These are phyloP conservation scores for Typhlichthys eigenmanni DNA, from an alignment of 2,797 vertebrate species.

Conservation along the genomic window DNA sequence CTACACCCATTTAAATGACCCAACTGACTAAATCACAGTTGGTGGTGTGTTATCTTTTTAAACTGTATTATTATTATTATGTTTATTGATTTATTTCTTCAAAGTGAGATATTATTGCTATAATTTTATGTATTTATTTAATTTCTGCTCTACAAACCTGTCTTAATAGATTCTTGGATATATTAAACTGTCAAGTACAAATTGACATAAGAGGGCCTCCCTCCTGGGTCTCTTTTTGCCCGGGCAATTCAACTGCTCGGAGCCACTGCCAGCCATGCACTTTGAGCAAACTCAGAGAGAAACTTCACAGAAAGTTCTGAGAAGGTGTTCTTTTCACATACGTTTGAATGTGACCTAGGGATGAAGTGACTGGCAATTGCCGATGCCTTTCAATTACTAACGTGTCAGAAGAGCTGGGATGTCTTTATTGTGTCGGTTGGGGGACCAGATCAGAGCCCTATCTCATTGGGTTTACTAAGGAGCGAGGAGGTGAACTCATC, in stretches of 20 bases:
- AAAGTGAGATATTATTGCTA: background rate
- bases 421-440: conserved; percentile 2
- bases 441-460: background rate
- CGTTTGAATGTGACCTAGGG: background rate
- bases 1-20: conserved; percentile 29
- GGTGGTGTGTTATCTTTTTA: conserved; percentile 19
- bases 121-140: background rate
- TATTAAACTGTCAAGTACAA: conserved; percentile 30
- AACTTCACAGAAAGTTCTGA: conserved; percentile 6
- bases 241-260: conserved; percentile 4
- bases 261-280: background rate
- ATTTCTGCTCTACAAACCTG: conserved; percentile 8
- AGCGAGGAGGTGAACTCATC: too few species aligned
- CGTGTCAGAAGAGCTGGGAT: conserved; percentile 7
- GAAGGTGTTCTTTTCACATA: background rate
- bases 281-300: background rate
- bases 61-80: background rate
- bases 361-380: conserved; percentile 2
- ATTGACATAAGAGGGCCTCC: conserved; percentile 9
- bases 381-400: background rate
- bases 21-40: conserved; percentile 19
- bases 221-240: conserved; percentile 4
- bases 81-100: conserved; percentile 7
- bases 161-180: conserved; percentile 15
- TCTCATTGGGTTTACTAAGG: too few species aligned